Evolutionary conservation across 1,140 invertebrate genomes (phyloP), one percentile per base, ranked within the genome.

Genomic region (Lerema accius): DNA sequence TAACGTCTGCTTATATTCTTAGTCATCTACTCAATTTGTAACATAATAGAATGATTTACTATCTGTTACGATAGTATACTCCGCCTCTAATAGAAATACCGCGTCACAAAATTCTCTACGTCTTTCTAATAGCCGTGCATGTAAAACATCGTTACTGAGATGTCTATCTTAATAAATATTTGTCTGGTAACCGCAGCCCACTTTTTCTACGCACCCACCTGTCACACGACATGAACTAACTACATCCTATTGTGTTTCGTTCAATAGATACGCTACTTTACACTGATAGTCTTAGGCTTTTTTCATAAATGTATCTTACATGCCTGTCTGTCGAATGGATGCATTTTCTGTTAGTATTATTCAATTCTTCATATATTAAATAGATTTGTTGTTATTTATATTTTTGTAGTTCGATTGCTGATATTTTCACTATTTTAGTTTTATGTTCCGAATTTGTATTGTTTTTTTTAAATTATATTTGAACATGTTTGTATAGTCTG

Each of bases 131-230:
- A 46, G 28, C 56, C 43, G 42, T 59, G 46, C 61, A 60, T 49
- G 50, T 56, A 43, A 60, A 42, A 59, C 63, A 59, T 19, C 50
- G 50, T 56, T 55, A 61, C 35, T 56, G 37, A 67, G 55, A 69
- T 53, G 61, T 71, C 63, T 65, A 79, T 76, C 69, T 72, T 64
- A 76, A 71, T 76, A 75, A 76, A 73, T 66, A 76, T 73, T 73
- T 70, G 64, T 67, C 70, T 59, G 62, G 67, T 69, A 66, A 67
- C 66, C 65, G 55, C 61, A 69, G 50, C 69, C 62, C 58, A 72
- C 73, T 74, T 77, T 73, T 71, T 70, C 62, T 69, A 51, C 14
- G 39, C 55, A 48, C 62, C 58, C 64, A 71, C 71, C 71, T 71
- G 77, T 74, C 70, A 39, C 66, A 59, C 39, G 48, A 65, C 64